Evolutionary conservation across 2,797 vertebrate genomes (phyloP).

Genomic region (Lacerta agilis): DNA sequence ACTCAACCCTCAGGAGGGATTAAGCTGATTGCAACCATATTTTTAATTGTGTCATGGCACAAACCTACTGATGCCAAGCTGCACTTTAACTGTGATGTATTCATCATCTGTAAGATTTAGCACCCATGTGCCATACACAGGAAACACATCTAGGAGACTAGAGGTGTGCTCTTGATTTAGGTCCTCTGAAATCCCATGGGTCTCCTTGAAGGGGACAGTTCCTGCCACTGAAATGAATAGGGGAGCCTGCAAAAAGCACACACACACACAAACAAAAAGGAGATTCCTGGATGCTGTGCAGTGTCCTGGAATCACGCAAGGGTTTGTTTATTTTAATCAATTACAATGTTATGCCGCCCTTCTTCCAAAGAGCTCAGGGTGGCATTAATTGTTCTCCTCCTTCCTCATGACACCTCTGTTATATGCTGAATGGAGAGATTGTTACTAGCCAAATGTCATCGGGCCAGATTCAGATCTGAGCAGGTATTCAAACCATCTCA

Average conservation of each 20-base stretch:
- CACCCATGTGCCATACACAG: rapidly evolving
- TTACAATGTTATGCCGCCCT: neutral
- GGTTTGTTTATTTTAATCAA: neutral
- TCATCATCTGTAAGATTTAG: rapidly evolving
- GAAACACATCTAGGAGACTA: neutral
- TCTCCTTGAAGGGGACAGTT: neutral
- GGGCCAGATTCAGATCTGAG: neutral
- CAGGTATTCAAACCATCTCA: neutral
- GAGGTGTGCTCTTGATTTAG: neutral
- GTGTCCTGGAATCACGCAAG: neutral
- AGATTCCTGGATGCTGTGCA: neutral
- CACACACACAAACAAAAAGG: no score
- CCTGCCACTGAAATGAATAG: neutral
- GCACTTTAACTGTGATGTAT: neutral
- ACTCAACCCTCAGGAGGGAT: rapidly evolving
- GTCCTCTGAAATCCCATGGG: neutral
- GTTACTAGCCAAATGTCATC: neutral
- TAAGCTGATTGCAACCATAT: neutral
- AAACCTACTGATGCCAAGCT: neutral
- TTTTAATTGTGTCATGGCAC: neutral
- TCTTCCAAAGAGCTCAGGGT: no score
- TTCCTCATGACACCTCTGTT: neutral
- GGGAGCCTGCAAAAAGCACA: neutral
- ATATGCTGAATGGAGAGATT: neutral
- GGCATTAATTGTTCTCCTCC: no score